These are phyloP conservation scores for Ladona fulva DNA, from an alignment of 1,140 invertebrate species.

Conservation along the genomic window DNA sequence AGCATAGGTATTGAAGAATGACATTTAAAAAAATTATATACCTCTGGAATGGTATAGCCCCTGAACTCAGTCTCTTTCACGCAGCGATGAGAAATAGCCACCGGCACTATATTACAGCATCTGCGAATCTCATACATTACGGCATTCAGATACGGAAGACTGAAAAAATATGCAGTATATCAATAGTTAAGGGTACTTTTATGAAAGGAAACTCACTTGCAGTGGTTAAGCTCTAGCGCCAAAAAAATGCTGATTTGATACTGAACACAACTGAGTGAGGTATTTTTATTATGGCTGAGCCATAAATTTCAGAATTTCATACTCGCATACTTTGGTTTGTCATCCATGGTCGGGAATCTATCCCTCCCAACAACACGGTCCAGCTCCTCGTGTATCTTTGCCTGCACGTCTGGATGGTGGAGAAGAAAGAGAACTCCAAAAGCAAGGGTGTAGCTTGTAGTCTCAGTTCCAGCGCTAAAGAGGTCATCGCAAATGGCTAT, in stretches of 20 bases:
- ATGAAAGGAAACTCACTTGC: too few species aligned
- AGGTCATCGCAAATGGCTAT: conserved; percentile 68
- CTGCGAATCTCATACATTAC: background rate
- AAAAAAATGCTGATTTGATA: too few species aligned
- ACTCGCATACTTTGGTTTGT: conserved; percentile 53
- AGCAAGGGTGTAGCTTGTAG: conserved; percentile 47
- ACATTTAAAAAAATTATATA: too few species aligned
- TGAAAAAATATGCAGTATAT: conserved; percentile 27
- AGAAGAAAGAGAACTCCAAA: conserved; percentile 47
- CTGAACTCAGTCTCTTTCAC: conserved; percentile 23
- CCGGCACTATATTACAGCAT: background rate
- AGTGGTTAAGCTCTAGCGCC: too few species aligned
- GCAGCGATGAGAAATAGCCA: conserved; percentile 15
- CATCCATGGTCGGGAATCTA: conserved; percentile 54
- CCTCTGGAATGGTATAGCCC: conserved; percentile 33
- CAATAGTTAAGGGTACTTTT: too few species aligned
- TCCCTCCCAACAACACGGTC: conserved; percentile 48
- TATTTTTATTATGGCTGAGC: too few species aligned
- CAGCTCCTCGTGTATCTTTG: conserved; percentile 52
- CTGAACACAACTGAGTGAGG: too few species aligned
- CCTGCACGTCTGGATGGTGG: conserved; percentile 45
- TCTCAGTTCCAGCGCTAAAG: conserved; percentile 72
- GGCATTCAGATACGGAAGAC: background rate
- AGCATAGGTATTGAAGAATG: too few species aligned
- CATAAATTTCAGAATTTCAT: background rate